phyloP scores from a whole-genome alignment of 2,113 vertebrate genomes.

The Chlamydotis undulata region DNA sequence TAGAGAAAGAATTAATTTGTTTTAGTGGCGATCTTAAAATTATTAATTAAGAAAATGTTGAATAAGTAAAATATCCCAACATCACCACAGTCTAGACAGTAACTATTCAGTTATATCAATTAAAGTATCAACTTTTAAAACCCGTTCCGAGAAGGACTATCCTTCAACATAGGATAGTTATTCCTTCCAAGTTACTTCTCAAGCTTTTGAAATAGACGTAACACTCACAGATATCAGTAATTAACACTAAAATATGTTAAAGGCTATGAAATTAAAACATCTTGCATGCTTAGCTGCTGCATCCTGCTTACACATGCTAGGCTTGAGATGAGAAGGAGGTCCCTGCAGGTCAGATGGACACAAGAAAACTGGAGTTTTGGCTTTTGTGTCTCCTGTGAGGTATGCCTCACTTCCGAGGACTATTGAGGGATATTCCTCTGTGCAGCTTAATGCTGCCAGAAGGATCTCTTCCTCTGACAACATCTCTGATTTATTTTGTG shows the following conservation, averaged over 20 bases:
- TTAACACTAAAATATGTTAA: background rate
- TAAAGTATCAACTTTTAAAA: background rate
- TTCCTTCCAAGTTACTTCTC: background rate
- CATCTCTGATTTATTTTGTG: background rate
- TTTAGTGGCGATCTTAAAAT: background rate
- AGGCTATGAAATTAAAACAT: background rate
- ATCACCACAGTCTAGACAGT: background rate
- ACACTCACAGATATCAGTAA: background rate
- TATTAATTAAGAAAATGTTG: background rate
- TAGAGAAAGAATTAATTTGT: background rate
- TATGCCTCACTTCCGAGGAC: background rate
- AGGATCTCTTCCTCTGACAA: background rate
- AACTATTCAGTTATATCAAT: background rate
- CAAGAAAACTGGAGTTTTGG: background rate
- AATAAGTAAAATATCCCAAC: background rate
- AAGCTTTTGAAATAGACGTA: background rate
- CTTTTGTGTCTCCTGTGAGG: background rate
- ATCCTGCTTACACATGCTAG: background rate
- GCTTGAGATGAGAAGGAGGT: background rate
- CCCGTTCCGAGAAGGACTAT: background rate
- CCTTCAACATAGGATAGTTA: background rate
- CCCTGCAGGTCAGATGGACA: background rate
- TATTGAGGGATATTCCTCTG: background rate
- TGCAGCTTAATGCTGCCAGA: background rate
- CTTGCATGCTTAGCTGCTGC: background rate